Conservation (phyloP, 1,140 invertebrate species). For the Lepidurus apus region DNA sequence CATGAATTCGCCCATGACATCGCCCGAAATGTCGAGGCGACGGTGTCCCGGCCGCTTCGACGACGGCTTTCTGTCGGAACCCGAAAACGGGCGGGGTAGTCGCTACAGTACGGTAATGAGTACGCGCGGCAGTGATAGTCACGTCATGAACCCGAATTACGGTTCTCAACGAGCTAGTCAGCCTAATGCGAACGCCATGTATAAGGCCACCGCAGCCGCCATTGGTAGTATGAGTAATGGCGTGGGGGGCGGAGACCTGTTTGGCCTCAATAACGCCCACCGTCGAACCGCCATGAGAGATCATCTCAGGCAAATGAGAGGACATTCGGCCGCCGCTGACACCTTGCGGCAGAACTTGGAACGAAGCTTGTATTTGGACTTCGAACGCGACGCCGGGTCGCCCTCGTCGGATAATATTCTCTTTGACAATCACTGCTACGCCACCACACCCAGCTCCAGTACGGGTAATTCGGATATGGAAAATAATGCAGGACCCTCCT, state of each 20-base stretch:
- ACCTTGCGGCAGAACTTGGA: conserved; percentile 44
- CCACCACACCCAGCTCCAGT: conserved; percentile 76
- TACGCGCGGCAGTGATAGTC: conserved; percentile 32
- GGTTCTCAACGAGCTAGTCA: conserved; percentile 3
- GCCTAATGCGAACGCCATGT: background rate
- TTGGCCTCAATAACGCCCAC: conserved; percentile 25
- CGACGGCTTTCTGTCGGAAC: conserved; percentile 38
- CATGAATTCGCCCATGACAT: conserved; percentile 56
- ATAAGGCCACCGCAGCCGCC: conserved; percentile 34
- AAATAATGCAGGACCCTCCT: conserved; percentile 5
- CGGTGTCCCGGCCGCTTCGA: conserved; percentile 43
- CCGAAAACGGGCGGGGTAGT: conserved; percentile 33
- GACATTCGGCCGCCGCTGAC: conserved; percentile 25
- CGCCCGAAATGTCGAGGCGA: conserved; percentile 76
- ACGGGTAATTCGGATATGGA: conserved; percentile 84
- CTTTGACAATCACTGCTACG: conserved; percentile 89
- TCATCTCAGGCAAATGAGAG: background rate
- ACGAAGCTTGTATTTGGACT: conserved; percentile 68
- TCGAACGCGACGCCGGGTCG: conserved; percentile 70
- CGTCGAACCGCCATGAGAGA: conserved; percentile 29
- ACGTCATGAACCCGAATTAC: background rate
- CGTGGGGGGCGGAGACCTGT: conserved; percentile 37
- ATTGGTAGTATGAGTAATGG: conserved; percentile 43
- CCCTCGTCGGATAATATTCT: conserved; percentile 85
- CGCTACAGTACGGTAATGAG: conserved; percentile 44